phyloP scores from a whole-genome alignment of 2,113 vertebrate species.

The Silurus asotus region DNA sequence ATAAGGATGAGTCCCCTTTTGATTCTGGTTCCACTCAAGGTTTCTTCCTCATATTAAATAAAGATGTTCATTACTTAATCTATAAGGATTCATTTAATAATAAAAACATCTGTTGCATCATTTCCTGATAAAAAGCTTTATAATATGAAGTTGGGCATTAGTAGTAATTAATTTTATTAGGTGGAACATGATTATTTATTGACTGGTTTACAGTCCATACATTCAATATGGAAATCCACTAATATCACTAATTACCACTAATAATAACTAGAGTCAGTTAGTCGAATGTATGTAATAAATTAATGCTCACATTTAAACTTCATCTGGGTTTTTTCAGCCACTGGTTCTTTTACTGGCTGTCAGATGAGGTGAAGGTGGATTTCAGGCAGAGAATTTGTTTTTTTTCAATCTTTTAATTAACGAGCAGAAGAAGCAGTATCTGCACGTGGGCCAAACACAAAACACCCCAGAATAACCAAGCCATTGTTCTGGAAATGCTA shows the following conservation, averaged over 20 bases:
- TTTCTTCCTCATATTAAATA: no score
- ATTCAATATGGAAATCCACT: neutral
- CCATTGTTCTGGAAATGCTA: conserved; percentile 52
- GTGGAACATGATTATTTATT: neutral
- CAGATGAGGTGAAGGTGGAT: neutral
- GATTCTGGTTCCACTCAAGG: no score
- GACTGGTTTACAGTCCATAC: neutral
- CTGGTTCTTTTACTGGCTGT: neutral
- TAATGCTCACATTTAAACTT: neutral
- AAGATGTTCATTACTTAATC: no score
- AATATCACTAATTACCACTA: neutral
- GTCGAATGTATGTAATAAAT: neutral
- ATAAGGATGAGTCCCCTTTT: no score
- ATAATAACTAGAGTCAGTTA: neutral
- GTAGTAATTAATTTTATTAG: neutral
- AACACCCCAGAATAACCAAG: conserved; percentile 46
- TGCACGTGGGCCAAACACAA: conserved; percentile 23
- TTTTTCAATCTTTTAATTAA: conserved; percentile 9
- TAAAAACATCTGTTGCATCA: neutral
- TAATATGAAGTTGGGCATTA: neutral
- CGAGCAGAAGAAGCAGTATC: conserved; percentile 18
- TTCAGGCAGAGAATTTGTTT: neutral
- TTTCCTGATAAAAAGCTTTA: neutral
- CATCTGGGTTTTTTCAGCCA: neutral
- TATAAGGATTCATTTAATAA: neutral